These are phyloP conservation scores for Vidua macroura DNA, from an alignment of 2,113 vertebrate genomes.

Conservation along the genomic window DNA sequence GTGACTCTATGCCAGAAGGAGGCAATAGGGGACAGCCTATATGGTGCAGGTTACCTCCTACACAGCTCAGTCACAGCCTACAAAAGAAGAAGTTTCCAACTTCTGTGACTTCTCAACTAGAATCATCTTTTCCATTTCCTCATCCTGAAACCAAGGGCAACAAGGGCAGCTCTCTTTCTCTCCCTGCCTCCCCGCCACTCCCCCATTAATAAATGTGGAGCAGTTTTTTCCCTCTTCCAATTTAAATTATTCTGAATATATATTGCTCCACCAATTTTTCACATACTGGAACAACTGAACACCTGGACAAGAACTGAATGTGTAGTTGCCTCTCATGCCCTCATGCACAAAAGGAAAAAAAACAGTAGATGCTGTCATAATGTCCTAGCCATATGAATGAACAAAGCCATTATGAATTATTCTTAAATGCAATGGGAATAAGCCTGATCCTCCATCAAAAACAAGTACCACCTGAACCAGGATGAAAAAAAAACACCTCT, in stretches of 20 bases:
- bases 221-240: neutral
- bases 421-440: neutral
- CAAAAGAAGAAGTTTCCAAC: neutral
- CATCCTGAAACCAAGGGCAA: neutral
- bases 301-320: neutral
- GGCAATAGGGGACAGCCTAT: neutral
- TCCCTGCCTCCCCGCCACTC: too few relatives aligned
- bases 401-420: neutral
- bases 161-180: neutral
- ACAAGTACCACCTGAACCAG: neutral
- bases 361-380: neutral
- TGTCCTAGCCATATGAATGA: neutral
- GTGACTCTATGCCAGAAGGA: neutral
- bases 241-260: neutral
- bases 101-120: neutral
- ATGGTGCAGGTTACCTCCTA: neutral
- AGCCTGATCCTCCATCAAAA: rapidly evolving
- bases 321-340: neutral
- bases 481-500: neutral
- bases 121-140: neutral
- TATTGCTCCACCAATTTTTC: neutral
- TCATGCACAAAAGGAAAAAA: neutral
- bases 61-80: neutral
- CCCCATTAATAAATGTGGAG: neutral
- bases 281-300: neutral